Percentiles rank a stretch among this genome's conserved stretches.
Evolutionary conservation across 2,797 vertebrate genomes (phyloP).

Genomic region (Melanogrammus aeglefinus): DNA sequence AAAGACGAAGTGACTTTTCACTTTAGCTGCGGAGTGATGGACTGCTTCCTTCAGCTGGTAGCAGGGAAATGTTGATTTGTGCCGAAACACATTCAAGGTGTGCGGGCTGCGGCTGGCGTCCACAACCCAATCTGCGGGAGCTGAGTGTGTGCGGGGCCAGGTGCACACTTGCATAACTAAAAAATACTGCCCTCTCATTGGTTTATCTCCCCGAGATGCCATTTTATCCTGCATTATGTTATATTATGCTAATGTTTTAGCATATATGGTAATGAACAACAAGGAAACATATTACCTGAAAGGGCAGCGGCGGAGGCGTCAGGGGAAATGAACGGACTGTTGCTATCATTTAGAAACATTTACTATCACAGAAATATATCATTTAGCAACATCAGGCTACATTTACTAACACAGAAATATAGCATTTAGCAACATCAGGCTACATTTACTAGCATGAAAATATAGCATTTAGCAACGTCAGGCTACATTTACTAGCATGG

Average conservation of each 20-base stretch:
- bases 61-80: no score
- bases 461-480: no score
- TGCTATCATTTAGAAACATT: conserved; percentile 47
- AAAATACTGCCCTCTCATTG: conserved; percentile 69
- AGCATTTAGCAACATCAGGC: no score
- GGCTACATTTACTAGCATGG: no score
- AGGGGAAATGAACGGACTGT: conserved; percentile 59
- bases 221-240: conserved; percentile 72
- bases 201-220: conserved; percentile 59
- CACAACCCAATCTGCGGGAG: neutral
- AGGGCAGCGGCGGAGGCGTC: conserved; percentile 67
- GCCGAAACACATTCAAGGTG: no score
- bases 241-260: no score
- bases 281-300: conserved; percentile 69
- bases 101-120: neutral
- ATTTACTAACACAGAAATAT: no score
- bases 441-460: no score
- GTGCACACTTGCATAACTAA: conserved; percentile 67
- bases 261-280: conserved; percentile 70
- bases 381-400: no score
- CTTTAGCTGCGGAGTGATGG: neutral
- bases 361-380: no score
- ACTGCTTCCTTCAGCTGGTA: no score
- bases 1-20: neutral
- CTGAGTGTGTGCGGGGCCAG: neutral